Evolutionary conservation across 2,797 vertebrate genomes (phyloP), one percentile per base, ranked within the genome.

Genomic region (Sarcoramphus papa): DNA sequence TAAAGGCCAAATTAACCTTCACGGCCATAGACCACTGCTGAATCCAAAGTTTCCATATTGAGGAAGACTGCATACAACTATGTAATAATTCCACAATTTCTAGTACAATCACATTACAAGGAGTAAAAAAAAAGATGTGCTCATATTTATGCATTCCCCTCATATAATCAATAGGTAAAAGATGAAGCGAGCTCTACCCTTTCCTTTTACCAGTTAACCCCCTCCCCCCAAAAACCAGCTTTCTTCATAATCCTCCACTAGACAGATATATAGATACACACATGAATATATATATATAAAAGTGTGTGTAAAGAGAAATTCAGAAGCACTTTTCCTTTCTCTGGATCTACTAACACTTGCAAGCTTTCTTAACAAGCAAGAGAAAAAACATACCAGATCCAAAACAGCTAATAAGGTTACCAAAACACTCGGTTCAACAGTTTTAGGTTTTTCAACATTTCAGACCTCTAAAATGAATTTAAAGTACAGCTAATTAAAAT

Each of bases 151-250:
- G 5, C 14, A 43, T 51, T 78, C 37, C 24, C 19, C 53, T 48
- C 53, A 54, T 17, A 19, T 15, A 50, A 88, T 30, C 27, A 54
- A 19, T 5, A 41, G 33, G 27, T 16, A 51, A 51, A 45, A 57
- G 63, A 75, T 33, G 25, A 53, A 75, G 22, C 17, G 37, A 76
- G 20, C 31, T 25, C 7, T 43, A 70, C 11, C 21, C 14, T 47
- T 83, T 30, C 56, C 43, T 53, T 57, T 79, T 30, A 53, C 5
- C 43, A 57, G 30, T 28, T 64, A 59, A 35, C 10, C 1, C 5
- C 3, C 5, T 14, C 35, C 18, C 12, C 15, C 2, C 1, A 7
- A 47, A 45, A 35, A 2, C 2, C 35, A 77, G 30, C 25, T 74
- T 56, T 57, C 69, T 79, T 65, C 51, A 59, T 19, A 54, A 62